Evolutionary conservation across 2,888 invertebrate genomes (phyloP), one percentile per base, ranked within the genome.

Genomic region (Nemoura dubitans): DNA sequence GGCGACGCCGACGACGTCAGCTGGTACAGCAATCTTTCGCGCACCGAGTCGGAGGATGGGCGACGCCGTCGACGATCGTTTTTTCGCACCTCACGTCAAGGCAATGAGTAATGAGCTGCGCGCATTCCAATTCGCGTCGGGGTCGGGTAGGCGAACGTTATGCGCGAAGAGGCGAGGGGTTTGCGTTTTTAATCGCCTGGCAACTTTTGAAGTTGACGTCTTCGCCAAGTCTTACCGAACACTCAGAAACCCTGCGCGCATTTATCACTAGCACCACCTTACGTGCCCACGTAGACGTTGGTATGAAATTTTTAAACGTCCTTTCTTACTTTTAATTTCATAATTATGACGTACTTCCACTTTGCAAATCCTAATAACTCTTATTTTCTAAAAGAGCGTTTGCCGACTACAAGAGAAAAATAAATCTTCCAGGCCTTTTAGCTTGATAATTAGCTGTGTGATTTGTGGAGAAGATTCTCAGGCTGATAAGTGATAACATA

Each of bases 391-490:
- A 21, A 59, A 7, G 59, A 59, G 14, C 59, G 59, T 59, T 36
- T 59, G 59, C 59, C 59, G 59, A 59, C 59, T 21, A 59, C 1
- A 59, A 59, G 14, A 7, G 59, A 21, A 59, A 59, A 59, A 59
- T 59, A 59, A 59, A 59, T 59, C 59, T 21, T 59, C 21, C 59
- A 21, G 59, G 2, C 59, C 59, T 21, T 21, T 59, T 59, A 59
- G 59, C 21, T 59, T 59, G 59, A 59, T 59, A 59, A 59, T 59
- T 59, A 59, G 59, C 59, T 21, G 14, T 59, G 59, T 59, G 59
- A 59, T 59, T 59, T 59, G 59, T 59, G 59, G 59, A 36, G 59
- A 59, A 59, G 59, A 59, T 59, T 59, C 59, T 10, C 59, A 59
- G 21, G 59, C 36, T 21, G 59, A 59, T 59, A 59, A 59, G 59